phyloP scores from a whole-genome alignment of 2,888 invertebrate genomes.

The Mesochorus sp. region DNA sequence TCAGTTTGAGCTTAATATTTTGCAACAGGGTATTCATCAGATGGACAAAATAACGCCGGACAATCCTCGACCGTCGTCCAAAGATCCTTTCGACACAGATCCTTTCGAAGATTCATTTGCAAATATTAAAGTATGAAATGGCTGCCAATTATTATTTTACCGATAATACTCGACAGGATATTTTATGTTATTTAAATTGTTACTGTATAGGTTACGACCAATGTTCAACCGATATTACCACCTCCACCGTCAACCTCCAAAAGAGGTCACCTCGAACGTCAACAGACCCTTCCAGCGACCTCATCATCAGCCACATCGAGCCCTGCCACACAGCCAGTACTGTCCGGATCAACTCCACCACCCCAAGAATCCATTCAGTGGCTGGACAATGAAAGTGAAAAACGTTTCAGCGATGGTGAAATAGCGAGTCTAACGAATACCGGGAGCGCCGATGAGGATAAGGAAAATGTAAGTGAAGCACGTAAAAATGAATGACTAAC shows the following conservation, averaged over 20 bases:
- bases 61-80: slow-evolving; percentile 86
- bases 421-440: slow-evolving; percentile 71
- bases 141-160: neutral
- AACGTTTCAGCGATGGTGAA: slow-evolving; percentile 81
- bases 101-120: slow-evolving; percentile 91
- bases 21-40: slow-evolving; percentile 93
- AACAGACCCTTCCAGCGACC: slow-evolving; percentile 74
- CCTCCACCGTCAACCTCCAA: slow-evolving; percentile 78
- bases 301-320: slow-evolving; percentile 76
- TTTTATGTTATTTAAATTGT: slow-evolving; percentile 11
- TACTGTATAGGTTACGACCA: slow-evolving; percentile 74
- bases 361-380: slow-evolving; percentile 79
- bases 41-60: slow-evolving; percentile 93
- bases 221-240: slow-evolving; percentile 78
- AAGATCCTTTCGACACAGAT: slow-evolving; percentile 84
- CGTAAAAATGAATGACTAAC: too few relatives aligned
- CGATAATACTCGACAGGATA: neutral
- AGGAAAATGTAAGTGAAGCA: slow-evolving; percentile 72
- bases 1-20: slow-evolving; percentile 92
- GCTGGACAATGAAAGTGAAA: slow-evolving; percentile 83
- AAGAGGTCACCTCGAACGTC: slow-evolving; percentile 77
- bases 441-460: slow-evolving; percentile 74
- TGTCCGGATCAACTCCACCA: slow-evolving; percentile 74
- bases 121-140: slow-evolving; percentile 78
- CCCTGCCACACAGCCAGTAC: slow-evolving; percentile 71